These are phyloP conservation scores for Cardiocondyla obscurior DNA, from an alignment of 1,140 invertebrate species.

Conservation along the genomic window DNA sequence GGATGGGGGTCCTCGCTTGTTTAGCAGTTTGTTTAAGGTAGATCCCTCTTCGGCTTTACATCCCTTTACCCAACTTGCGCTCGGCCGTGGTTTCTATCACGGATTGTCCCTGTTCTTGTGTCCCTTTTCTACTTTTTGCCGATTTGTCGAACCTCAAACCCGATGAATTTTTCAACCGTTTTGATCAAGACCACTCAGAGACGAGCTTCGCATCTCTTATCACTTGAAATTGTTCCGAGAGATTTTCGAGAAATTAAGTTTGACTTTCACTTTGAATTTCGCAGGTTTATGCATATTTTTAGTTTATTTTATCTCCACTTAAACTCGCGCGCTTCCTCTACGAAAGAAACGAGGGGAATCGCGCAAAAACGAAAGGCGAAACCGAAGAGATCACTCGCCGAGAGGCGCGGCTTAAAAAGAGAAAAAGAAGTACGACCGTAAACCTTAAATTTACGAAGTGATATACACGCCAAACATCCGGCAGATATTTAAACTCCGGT, in stretches of 20 bases:
- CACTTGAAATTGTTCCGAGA: neutral
- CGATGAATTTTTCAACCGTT: neutral
- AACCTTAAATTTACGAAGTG: slow-evolving; percentile 83
- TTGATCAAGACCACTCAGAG: too few species aligned
- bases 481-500: slow-evolving; percentile 81
- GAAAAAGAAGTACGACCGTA: slow-evolving; percentile 72
- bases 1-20: slow-evolving; percentile 21
- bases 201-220: neutral
- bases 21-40: slow-evolving; percentile 53
- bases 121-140: neutral
- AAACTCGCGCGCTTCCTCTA: neutral
- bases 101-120: neutral
- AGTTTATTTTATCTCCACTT: neutral
- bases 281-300: neutral
- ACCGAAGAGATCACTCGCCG: neutral
- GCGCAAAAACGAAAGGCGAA: neutral
- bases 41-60: slow-evolving; percentile 29
- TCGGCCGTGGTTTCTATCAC: neutral
- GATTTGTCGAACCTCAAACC: neutral
- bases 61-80: slow-evolving; percentile 14
- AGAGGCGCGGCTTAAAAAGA: neutral
- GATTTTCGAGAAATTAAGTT: neutral
- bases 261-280: neutral
- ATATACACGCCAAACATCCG: slow-evolving; percentile 83
- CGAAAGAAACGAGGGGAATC: neutral